A percentile compares a stretch with the other conserved stretches of the same genome.
These are phyloP conservation scores for Tanytarsus gracilentus DNA, from an alignment of 2,888 invertebrate genomes.

Conservation along the genomic window DNA sequence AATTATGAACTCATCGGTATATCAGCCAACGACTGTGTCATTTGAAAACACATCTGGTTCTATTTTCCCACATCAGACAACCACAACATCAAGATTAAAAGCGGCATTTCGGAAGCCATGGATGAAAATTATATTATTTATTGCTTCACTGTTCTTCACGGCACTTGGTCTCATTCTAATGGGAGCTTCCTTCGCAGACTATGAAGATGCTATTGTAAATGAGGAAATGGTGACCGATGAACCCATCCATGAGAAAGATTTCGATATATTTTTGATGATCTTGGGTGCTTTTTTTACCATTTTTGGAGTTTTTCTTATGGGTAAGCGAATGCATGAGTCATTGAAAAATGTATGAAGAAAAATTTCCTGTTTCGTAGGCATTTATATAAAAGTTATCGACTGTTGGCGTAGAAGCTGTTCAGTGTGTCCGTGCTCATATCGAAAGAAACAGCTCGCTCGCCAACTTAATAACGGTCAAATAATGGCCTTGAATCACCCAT, in stretches of 20 bases:
- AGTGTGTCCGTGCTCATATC: constrained; percentile 36
- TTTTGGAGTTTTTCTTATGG: constrained; percentile 52
- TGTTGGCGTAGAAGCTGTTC: constrained; percentile 38
- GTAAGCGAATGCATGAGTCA: constrained; percentile 39
- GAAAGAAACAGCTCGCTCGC: constrained; percentile 38
- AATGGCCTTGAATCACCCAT: constrained; percentile 62
- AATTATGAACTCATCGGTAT: too few species aligned
- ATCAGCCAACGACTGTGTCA: constrained; percentile 69
- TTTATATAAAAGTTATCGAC: constrained; percentile 38
- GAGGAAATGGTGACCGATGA: constrained; percentile 38
- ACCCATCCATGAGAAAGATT: constrained; percentile 34
- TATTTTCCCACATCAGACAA: constrained; percentile 39
- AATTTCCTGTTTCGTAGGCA: constrained; percentile 36
- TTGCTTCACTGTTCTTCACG: constrained; percentile 36
- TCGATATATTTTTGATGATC: constrained; percentile 49
- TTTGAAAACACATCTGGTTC: constrained; percentile 50
- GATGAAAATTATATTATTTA: constrained; percentile 35
- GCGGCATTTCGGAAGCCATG: constrained; percentile 36
- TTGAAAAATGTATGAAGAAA: not conserved
- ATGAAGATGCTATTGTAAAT: constrained; percentile 43
- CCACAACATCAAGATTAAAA: constrained; percentile 35
- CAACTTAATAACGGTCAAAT: constrained; percentile 45
- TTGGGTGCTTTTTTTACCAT: constrained; percentile 55
- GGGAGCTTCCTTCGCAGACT: constrained; percentile 54
- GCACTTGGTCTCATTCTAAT: constrained; percentile 51